phyloP scores from a whole-genome alignment of 2,888 invertebrate species.

The Imbricaverruca yamaguchii region DNA sequence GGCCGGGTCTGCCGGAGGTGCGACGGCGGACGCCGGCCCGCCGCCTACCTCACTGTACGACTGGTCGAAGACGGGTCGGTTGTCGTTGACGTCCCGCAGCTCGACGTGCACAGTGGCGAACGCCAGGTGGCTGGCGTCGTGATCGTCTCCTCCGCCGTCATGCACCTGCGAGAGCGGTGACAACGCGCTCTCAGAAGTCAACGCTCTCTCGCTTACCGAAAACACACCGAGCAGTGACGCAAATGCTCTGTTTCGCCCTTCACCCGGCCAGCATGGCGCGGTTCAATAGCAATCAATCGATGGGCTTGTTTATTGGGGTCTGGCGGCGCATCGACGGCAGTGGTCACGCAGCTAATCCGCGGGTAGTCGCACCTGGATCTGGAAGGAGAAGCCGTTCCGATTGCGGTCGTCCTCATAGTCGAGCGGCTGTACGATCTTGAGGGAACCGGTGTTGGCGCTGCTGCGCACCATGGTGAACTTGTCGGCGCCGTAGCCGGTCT shows the following conservation, averaged over 20 bases:
- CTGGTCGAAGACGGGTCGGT: conserved; percentile 87
- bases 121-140: conserved; percentile 89
- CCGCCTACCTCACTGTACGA: conserved; percentile 77
- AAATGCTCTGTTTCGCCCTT: no score
- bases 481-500: conserved; percentile 89
- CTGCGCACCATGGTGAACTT: conserved; percentile 95
- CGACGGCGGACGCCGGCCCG: no score
- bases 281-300: no score
- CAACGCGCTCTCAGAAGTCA: neutral
- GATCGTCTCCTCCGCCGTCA: conserved; percentile 69
- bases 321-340: no score
- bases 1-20: no score
- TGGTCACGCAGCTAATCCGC: no score
- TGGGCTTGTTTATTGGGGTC: no score
- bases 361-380: conserved; percentile 50
- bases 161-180: conserved; percentile 28
- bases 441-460: conserved; percentile 90
- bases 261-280: no score
- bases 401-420: conserved; percentile 92
- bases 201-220: neutral
- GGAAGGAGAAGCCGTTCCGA: conserved; percentile 89
- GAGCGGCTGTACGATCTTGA: conserved; percentile 89
- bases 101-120: conserved; percentile 92
- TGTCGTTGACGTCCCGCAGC: conserved; percentile 86
- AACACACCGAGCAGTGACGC: no score